Evolutionary conservation across 2,113 vertebrate genomes (phyloP), one percentile per base, ranked within the genome.

Genomic region (Artemisiospiza belli): DNA sequence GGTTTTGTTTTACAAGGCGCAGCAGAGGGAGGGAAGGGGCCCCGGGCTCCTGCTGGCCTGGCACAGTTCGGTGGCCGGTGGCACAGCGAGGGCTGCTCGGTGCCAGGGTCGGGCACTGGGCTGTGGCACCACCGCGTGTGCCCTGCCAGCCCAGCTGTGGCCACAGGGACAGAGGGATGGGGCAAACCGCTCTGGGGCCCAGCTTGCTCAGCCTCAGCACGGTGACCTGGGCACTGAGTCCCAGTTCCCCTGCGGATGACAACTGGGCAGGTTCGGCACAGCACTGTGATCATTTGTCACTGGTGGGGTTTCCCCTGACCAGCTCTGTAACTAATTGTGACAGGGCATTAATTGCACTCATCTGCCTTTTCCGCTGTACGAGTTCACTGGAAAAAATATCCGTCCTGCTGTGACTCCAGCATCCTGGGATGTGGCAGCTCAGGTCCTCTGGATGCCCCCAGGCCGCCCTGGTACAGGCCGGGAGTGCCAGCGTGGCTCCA

Each of bases 1-100:
- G 83, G 88, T 90, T 95, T 91, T 62, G 87, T 90, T 97, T 97
- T 95, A 95, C 95, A 74, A 90, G 94, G 95, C 54, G 13, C 39
- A 33, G 46, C 13, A 44, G 73, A 86, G 46, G 33, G 61, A 77
- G 37, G 78, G 78, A 67, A 74, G 83, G 5, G 15, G 66, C 68
- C 85, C 74, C 41, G 2, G 2, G 76, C 31, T 75, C 67, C 77
- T 2, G 20, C 33, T 14, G 1, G 21, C 59, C 82, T 18, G 92
- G 87, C 77, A 57, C 63, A 2, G 83, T 5, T 4, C 1, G 49
- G 21, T 4, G 28, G 11, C 61, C 5, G 2, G 19, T 17, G 28
- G 77, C 83, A 55, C 54, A 13, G 30, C 31, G 1, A 5, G 54
- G 54, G 55, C 20, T 57, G 55, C 20, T 14, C 28, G 0, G 2